Percentiles rank a stretch among this genome's conserved stretches.
phyloP scores from a whole-genome alignment of 2,113 vertebrate species.

The Pangasianodon hypophthalmus region DNA sequence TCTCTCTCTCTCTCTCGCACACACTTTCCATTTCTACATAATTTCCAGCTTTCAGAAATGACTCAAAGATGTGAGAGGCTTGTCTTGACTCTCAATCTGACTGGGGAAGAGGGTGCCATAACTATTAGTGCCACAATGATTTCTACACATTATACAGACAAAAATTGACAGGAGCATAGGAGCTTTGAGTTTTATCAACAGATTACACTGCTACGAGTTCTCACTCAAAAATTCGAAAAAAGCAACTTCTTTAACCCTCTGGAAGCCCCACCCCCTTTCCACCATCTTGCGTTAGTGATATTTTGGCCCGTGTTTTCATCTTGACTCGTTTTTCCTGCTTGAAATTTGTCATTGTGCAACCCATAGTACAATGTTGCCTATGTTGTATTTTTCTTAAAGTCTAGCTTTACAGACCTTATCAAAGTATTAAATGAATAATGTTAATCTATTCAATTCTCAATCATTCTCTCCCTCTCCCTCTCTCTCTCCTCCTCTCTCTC shows the following conservation, averaged over 20 bases:
- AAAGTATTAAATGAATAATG: not conserved
- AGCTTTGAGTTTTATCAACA: not conserved
- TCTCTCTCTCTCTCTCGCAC: not conserved
- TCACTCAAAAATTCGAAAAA: not conserved
- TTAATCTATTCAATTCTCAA: not conserved
- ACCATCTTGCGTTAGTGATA: not conserved
- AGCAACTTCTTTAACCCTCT: not conserved
- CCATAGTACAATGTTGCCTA: not conserved
- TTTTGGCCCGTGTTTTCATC: not conserved
- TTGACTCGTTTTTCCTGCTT: not conserved
- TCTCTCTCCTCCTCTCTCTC: not conserved
- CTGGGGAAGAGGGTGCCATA: too few species aligned
- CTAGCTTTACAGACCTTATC: not conserved
- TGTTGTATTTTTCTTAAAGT: not conserved
- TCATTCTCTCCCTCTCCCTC: not conserved
- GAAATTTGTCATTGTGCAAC: not conserved
- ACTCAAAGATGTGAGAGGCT: not conserved
- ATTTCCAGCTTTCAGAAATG: not conserved
- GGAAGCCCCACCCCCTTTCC: not conserved
- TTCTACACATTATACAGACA: not conserved
- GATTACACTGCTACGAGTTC: not conserved
- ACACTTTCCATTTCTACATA: not conserved
- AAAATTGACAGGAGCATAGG: not conserved
- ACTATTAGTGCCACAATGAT: not conserved
- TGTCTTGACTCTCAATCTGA: not conserved